These are phyloP conservation scores for Synodontis membranacea DNA, from an alignment of 2,113 vertebrate genomes.

Conservation along the genomic window DNA sequence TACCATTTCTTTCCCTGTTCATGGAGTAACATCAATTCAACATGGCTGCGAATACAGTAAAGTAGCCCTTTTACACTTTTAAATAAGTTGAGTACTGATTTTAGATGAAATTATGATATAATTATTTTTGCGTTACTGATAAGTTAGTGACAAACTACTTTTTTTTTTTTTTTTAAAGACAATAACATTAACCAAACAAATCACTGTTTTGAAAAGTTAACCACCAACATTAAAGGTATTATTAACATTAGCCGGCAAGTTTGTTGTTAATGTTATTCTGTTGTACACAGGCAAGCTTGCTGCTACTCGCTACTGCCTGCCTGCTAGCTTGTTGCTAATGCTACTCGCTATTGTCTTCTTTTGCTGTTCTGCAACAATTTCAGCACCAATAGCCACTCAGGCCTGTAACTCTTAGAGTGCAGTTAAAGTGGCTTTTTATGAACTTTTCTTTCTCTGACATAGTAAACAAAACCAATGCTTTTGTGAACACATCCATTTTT, in stretches of 20 bases:
- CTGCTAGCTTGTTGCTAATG: neutral
- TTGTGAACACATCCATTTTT: neutral
- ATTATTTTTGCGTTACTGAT: too few relatives aligned
- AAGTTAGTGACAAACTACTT: too few relatives aligned
- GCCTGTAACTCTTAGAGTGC: neutral
- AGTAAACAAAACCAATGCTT: neutral
- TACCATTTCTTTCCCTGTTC: neutral
- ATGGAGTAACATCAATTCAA: neutral
- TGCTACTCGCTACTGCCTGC: neutral
- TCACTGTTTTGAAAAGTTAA: neutral
- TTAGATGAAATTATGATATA: too few relatives aligned
- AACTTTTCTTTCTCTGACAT: neutral
- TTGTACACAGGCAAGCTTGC: too few relatives aligned
- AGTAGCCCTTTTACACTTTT: neutral
- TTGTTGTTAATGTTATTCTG: neutral
- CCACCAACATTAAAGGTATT: neutral
- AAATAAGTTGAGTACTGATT: neutral
- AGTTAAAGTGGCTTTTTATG: neutral
- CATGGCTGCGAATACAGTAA: neutral
- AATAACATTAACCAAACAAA: neutral
- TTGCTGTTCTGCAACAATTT: neutral
- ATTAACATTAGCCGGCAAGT: neutral
- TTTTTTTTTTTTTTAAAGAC: too few relatives aligned
- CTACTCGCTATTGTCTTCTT: neutral
- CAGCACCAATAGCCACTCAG: neutral